Evolutionary conservation across 37 sponge, comb jelly and placozoan genomes (phyloP).

Genomic region (Ephydatia muelleri): DNA sequence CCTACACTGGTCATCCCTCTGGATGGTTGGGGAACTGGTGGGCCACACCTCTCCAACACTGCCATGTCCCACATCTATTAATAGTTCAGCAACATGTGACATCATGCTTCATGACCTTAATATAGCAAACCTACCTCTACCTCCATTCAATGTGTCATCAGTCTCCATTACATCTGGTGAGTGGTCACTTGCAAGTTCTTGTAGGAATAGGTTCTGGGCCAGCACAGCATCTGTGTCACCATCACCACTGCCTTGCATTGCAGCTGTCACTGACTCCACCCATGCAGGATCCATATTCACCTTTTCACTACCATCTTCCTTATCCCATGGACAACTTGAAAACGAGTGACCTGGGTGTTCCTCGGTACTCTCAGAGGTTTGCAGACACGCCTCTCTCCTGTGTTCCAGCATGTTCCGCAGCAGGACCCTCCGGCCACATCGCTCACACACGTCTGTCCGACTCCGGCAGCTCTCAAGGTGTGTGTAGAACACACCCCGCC

Average conservation of each 20-base stretch:
- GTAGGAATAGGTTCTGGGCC: constrained; percentile 28
- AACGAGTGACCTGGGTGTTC: background rate
- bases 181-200: background rate
- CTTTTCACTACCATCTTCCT: background rate
- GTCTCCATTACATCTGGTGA: background rate
- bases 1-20: background rate
- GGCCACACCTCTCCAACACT: too few species aligned
- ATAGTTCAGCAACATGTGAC: background rate
- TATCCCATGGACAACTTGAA: background rate
- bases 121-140: too few species aligned
- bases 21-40: background rate
- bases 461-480: constrained; percentile 66
- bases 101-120: background rate
- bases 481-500: constrained; percentile 25
- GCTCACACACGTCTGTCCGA: constrained; percentile 74
- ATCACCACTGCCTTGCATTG: constrained; percentile 6
- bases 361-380: background rate
- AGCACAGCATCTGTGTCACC: constrained; percentile 25
- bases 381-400: constrained; percentile 8
- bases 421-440: constrained; percentile 56
- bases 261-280: constrained; percentile 36
- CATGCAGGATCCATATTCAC: constrained; percentile 34
- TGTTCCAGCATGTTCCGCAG: constrained; percentile 72
- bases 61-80: too few species aligned
- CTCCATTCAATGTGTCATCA: background rate